Base-by-base conservation (phyloP, 2,888 invertebrate genomes). In the Melanostoma mellinum region DNA sequence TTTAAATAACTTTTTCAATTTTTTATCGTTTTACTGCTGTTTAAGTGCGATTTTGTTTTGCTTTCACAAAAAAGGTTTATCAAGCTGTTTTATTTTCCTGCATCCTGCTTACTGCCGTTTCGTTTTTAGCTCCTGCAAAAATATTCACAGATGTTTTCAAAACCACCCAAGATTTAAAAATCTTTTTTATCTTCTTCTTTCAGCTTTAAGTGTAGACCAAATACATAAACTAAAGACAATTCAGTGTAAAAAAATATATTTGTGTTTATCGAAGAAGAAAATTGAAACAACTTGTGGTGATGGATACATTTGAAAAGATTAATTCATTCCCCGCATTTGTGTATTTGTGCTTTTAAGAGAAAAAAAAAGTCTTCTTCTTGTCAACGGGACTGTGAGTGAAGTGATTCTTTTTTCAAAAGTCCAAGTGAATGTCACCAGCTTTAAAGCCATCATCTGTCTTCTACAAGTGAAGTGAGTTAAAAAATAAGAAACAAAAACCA, bases 351-450 rank as follows among this genome's bases (percentile, higher is more conserved):
- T 50, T 61, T 46, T 35, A 40, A 52, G 48, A 30, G 10, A 53
- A 74, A 68, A 52, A 20, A 50, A 56, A 79, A 6, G 30, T 32
- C n/a, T 53, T 61, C 32, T 46, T 61, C 63, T 33, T 40, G 48
- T 60, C 40, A 56, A 52, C 36, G 38, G 38, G 67, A 60, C 67
- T 52, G 58, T 58, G 53, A 20, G 20, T 20, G 20, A 20, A 20
- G 20, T 20, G 20, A 20, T 20, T 55, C 32, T 48, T 8, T 56
- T 71, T n/a, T 72, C 36, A 4, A 4, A 55, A 63, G 63, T 65
- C 35, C 33, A 65, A 71, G 80, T 80, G 75, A 75, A 53, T 71
- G 60, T 65, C 52, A 78, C 10, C 53, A 55, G 53, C 67, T 72
- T 72, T 53, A 5, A 9, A 67, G 67, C 4, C 65, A 67, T 20